A percentile compares a stretch with the other conserved stretches of the same genome.
phyloP scores from a whole-genome alignment of 1,140 invertebrate genomes.

The Tetramorium simillimum region DNA sequence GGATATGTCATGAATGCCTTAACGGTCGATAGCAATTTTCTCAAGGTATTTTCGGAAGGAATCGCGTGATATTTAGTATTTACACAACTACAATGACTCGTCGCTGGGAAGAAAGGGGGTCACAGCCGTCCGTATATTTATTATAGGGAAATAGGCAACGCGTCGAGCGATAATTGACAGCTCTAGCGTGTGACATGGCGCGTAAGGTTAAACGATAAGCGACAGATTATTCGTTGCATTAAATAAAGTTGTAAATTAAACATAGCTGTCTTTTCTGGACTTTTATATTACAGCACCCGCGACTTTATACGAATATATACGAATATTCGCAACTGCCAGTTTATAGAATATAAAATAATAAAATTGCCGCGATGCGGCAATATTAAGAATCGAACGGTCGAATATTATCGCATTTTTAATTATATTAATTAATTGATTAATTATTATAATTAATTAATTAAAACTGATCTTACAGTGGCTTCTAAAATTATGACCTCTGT shows the following conservation, averaged over 20 bases:
- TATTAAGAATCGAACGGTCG: neutral
- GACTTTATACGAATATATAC: neutral
- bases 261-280: neutral
- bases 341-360: neutral
- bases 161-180: constrained; percentile 3
- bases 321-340: neutral
- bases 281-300: neutral
- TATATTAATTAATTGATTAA: neutral
- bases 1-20: neutral
- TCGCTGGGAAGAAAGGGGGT: constrained; percentile 7
- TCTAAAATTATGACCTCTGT: neutral
- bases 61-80: constrained; percentile 20
- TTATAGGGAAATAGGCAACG: constrained; percentile 41
- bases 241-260: neutral
- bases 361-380: neutral
- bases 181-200: neutral
- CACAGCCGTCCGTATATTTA: neutral
- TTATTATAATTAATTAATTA: neutral
- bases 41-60: neutral
- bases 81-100: neutral
- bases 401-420: neutral
- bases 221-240: neutral
- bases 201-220: constrained; percentile 48
- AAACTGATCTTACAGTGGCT: neutral
- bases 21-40: neutral